Conservation (phyloP, 2,888 invertebrate genomes). For the Sinohyriopsis cumingii region DNA sequence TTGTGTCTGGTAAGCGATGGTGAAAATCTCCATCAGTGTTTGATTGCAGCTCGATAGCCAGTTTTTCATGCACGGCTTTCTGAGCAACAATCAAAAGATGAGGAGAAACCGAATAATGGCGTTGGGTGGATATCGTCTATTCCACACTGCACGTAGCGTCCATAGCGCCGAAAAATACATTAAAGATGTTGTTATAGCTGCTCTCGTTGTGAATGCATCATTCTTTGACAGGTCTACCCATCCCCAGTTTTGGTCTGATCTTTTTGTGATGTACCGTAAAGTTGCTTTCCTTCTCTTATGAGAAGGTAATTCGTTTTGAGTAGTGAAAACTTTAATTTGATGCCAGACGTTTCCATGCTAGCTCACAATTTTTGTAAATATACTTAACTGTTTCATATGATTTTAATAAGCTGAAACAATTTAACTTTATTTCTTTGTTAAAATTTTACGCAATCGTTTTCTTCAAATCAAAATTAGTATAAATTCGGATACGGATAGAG, state of each 20-base stretch:
- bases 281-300: background rate
- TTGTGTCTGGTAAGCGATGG: background rate
- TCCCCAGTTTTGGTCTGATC: too few relatives aligned
- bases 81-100: constrained; percentile 69
- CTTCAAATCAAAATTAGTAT: too few relatives aligned
- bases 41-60: constrained; percentile 65
- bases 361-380: background rate
- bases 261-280: too few relatives aligned
- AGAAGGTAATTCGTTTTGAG: too few relatives aligned
- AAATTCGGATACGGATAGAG: too few relatives aligned
- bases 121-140: too few relatives aligned
- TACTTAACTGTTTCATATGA: background rate
- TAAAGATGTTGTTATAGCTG: too few relatives aligned
- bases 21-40: constrained; percentile 54
- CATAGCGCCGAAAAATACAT: too few relatives aligned
- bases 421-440: background rate
- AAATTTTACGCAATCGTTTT: background rate
- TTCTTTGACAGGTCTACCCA: too few relatives aligned
- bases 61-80: constrained; percentile 54
- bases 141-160: too few relatives aligned
- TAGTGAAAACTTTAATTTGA: background rate
- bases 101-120: constrained; percentile 32
- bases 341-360: background rate
- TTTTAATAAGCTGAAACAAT: constrained; percentile 5
- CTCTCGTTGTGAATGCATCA: too few relatives aligned